These are phyloP conservation scores for Vulpes vulpes DNA, from an alignment of 2,113 vertebrate genomes.

Conservation along the genomic window DNA sequence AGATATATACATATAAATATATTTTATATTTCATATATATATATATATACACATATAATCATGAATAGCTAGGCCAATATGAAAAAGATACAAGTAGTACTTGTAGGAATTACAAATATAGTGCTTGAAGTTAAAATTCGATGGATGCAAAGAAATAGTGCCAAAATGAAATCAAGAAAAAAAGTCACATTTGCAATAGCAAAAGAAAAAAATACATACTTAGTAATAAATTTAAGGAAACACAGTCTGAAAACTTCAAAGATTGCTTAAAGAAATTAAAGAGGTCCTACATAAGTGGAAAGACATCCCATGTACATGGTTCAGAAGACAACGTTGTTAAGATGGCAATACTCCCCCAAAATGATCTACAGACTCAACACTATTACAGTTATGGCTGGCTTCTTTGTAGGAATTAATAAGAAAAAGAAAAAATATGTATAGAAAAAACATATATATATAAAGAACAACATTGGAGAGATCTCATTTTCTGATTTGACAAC, in stretches of 20 bases:
- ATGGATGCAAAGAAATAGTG: background rate
- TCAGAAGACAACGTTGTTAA: background rate
- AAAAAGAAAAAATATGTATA: no score
- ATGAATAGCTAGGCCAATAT: background rate
- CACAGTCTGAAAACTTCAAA: background rate
- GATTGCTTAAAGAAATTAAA: background rate
- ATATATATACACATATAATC: background rate
- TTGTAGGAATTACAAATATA: background rate
- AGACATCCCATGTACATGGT: background rate
- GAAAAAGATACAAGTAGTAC: background rate
- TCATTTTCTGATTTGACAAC: background rate
- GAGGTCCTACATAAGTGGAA: background rate
- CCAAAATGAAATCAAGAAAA: background rate
- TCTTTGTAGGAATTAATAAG: background rate
- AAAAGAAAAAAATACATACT: background rate
- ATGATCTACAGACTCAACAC: background rate
- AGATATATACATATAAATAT: background rate
- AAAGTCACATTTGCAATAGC: background rate
- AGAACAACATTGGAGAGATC: background rate
- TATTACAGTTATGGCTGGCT: background rate
- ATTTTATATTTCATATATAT: no score
- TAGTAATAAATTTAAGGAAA: background rate
- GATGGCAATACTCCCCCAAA: background rate
- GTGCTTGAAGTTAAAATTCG: background rate
- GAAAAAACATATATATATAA: background rate